Conservation (phyloP, 30 jellyfish, hydroid and myxozoan genomes). For the Aurelia coerulea region DNA sequence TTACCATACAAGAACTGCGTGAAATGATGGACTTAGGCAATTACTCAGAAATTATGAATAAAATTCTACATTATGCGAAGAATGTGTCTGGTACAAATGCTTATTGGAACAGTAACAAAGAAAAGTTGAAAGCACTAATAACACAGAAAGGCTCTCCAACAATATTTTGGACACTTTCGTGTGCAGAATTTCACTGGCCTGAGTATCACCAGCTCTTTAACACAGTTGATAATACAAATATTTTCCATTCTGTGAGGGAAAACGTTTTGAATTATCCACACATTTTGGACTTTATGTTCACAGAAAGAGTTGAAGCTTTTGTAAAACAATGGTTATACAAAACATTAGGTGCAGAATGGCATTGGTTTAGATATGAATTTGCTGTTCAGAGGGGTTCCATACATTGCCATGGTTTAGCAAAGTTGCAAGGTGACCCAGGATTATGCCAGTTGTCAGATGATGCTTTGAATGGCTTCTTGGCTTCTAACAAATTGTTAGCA, state of each 20-base stretch:
- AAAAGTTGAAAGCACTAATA: too few species aligned
- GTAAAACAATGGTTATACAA: constrained; percentile 59
- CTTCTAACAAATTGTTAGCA: constrained; percentile 2
- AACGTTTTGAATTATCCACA: constrained; percentile 51
- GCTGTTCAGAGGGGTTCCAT: too few species aligned
- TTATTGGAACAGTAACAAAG: too few species aligned
- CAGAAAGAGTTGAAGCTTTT: constrained; percentile 52
- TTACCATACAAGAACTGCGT: constrained; percentile 31
- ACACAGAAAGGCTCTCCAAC: too few species aligned
- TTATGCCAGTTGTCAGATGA: constrained; percentile 36
- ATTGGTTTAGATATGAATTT: too few species aligned
- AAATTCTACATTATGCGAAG: constrained; percentile 8
- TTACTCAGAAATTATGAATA: constrained; percentile 19
- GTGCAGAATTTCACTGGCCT: too few species aligned
- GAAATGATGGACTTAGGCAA: constrained; percentile 41
- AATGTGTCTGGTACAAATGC: too few species aligned
- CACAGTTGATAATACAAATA: neutral
- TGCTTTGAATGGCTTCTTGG: constrained; percentile 59
- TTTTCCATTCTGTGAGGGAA: constrained; percentile 6
- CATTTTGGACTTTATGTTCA: constrained; percentile 37
- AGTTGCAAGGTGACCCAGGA: constrained; percentile 61
- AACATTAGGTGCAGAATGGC: constrained; percentile 50
- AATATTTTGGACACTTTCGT: too few species aligned
- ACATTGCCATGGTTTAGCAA: constrained; percentile 33
- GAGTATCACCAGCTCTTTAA: neutral